Conservation (phyloP, 2,113 vertebrate genomes). For the Neolamprologus cancellatus region DNA sequence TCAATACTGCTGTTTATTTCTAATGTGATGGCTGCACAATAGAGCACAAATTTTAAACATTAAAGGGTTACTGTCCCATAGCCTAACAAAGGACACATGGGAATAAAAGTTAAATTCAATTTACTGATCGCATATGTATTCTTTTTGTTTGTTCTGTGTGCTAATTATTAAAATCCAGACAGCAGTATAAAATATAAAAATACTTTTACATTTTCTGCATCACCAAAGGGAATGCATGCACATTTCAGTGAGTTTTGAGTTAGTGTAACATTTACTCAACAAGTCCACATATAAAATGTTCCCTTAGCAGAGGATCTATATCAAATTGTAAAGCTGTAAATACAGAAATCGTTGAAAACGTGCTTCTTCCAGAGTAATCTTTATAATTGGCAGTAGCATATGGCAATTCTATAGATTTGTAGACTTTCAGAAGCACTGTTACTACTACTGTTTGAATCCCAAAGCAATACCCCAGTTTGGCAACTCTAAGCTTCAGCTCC, state of each 20-base stretch:
- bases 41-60: not conserved
- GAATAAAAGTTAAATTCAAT: not conserved
- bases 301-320: not conserved
- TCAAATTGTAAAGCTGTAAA: not conserved
- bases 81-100: not conserved
- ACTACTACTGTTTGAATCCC: not conserved
- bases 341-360: not conserved
- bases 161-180: not conserved
- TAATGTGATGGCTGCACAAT: not conserved
- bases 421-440: not conserved
- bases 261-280: not conserved
- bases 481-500: not conserved
- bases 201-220: not conserved
- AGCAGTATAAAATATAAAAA: not conserved
- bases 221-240: not conserved
- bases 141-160: not conserved
- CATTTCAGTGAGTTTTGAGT: not conserved
- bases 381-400: not conserved
- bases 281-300: not conserved
- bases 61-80: not conserved
- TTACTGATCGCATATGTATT: not conserved
- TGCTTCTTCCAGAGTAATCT: not conserved
- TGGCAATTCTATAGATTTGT: not conserved
- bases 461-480: not conserved
- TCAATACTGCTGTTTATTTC: not conserved